phyloP scores from a whole-genome alignment of 2,797 vertebrate genomes.

The Emys orbicularis region DNA sequence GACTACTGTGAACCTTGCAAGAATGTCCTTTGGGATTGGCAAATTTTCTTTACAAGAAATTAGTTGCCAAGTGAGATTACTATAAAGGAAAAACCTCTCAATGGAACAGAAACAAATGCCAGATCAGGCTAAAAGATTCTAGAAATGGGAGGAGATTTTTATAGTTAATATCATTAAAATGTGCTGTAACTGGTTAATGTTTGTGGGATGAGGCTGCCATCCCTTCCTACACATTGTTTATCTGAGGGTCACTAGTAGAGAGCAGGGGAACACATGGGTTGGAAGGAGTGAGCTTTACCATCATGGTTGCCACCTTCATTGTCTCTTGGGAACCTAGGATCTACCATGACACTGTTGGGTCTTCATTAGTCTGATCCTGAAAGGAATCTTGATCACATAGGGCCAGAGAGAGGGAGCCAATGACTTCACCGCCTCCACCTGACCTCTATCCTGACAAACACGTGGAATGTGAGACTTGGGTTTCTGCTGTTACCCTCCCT shows the following conservation, averaged over 20 bases:
- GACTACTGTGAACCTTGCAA: neutral
- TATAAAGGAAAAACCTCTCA: neutral
- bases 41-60: neutral
- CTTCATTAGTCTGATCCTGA: neutral
- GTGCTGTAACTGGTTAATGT: neutral
- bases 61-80: neutral
- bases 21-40: neutral
- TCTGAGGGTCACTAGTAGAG: neutral
- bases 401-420: neutral
- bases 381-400: neutral
- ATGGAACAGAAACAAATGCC: neutral
- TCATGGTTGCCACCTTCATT: neutral
- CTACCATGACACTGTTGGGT: neutral
- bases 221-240: neutral
- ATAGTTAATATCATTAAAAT: slow-evolving; percentile 27
- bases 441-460: neutral
- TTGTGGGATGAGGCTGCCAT: neutral
- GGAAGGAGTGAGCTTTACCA: neutral
- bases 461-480: neutral
- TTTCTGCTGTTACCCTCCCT: neutral
- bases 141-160: slow-evolving; percentile 4
- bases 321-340: neutral
- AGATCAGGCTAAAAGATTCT: neutral
- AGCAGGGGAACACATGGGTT: neutral
- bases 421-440: neutral